phyloP scores from a whole-genome alignment of 2,888 invertebrate species.

The Drosophila siamana region DNA sequence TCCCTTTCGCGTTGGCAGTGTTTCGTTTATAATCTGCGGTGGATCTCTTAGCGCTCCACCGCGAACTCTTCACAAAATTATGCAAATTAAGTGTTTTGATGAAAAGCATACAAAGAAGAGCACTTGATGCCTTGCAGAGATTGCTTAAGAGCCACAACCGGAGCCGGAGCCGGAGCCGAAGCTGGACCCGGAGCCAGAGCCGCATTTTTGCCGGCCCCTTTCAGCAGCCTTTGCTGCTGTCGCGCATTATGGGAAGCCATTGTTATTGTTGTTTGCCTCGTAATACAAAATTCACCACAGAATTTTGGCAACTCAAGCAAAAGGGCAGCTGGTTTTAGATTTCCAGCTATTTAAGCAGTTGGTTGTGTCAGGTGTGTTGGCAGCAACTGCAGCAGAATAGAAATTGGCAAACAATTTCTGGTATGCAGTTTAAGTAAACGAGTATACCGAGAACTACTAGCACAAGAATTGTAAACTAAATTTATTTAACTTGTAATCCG shows the following conservation, averaged over 20 bases:
- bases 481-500: constrained; percentile 71
- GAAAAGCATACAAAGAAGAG: constrained; percentile 71
- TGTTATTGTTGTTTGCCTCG: constrained; percentile 5
- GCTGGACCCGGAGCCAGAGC: too few relatives aligned
- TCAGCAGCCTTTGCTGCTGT: constrained; percentile 44
- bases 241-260: constrained; percentile 35
- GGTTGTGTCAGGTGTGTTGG: constrained; percentile 9
- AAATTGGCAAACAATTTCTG: constrained; percentile 50
- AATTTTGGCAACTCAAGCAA: constrained; percentile 1
- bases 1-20: constrained; percentile 7
- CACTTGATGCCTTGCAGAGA: constrained; percentile 60
- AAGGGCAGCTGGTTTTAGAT: constrained; percentile 11
- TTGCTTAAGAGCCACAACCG: constrained; percentile 28
- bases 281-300: constrained; percentile 10
- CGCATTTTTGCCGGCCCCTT: constrained; percentile 40
- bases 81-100: constrained; percentile 80
- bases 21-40: constrained; percentile 13
- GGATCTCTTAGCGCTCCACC: constrained; percentile 10
- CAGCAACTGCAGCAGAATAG: not conserved
- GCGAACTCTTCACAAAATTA: constrained; percentile 70
- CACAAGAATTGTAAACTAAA: constrained; percentile 39
- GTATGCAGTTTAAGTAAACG: not conserved
- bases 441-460: not conserved
- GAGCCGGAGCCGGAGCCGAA: too few relatives aligned
- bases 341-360: constrained; percentile 19